A percentile compares a stretch with the other conserved stretches of the same genome.
Evolutionary conservation across 2,797 vertebrate species (phyloP).

Genomic region (Vireo griseus): DNA sequence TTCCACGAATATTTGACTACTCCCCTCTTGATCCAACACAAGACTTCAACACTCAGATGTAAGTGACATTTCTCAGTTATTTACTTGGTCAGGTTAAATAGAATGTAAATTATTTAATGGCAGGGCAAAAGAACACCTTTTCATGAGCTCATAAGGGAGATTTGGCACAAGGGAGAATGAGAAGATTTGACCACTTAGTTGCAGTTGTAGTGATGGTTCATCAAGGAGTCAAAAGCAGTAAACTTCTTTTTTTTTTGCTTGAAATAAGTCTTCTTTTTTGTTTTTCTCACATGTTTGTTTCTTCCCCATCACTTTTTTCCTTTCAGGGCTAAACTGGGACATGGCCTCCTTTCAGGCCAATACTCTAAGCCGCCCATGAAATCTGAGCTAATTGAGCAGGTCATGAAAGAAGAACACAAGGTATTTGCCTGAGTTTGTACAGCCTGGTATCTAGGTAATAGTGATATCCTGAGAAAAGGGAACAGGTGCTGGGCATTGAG

Average conservation of each 20-base stretch:
- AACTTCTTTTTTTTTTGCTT: not conserved
- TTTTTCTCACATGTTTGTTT: conserved; percentile 3
- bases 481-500: conserved; percentile 14
- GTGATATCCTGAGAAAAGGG: conserved; percentile 11
- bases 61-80: conserved; percentile 64
- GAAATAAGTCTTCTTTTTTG: not conserved
- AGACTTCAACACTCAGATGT: conserved; percentile 98
- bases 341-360: conserved; percentile 94
- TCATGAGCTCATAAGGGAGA: not conserved
- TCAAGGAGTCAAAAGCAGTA: not conserved
- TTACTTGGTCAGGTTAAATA: not conserved
- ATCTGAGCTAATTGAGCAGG: conserved; percentile 99
- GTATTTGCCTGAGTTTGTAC: conserved; percentile 80
- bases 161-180: not conserved
- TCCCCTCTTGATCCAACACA: conserved; percentile 95
- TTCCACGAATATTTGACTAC: conserved; percentile 97
- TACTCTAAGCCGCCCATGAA: conserved; percentile 96
- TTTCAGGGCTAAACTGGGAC: conserved; percentile 93
- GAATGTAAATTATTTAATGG: not conserved
- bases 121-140: not conserved
- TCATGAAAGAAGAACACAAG: conserved; percentile 99
- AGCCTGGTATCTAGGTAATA: conserved; percentile 39
- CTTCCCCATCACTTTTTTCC: conserved; percentile 5
- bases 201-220: not conserved
- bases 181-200: not conserved